Evolutionary conservation across 2,888 invertebrate genomes (phyloP).

Genomic region (Campoplex nolae): DNA sequence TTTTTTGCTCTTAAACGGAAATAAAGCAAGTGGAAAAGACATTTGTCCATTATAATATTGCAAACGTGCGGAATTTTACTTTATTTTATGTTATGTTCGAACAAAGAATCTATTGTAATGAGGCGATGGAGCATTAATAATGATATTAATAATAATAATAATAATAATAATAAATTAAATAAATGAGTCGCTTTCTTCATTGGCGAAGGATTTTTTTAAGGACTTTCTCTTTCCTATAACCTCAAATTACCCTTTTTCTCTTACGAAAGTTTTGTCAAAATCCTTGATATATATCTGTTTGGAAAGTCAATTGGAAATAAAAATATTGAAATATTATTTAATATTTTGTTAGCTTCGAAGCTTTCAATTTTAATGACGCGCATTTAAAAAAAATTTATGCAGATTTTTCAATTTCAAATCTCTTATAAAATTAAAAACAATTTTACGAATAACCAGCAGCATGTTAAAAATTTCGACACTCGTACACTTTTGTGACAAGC

Average conservation of each 20-base stretch:
- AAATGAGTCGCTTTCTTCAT: constrained; percentile 2
- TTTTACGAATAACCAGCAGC: too few relatives aligned
- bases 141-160: constrained; percentile 23
- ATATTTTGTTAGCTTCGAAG: too few relatives aligned
- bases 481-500: neutral
- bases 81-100: constrained; percentile 12
- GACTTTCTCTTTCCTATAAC: neutral
- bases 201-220: neutral
- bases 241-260: neutral
- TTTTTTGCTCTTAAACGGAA: neutral
- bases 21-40: neutral
- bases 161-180: neutral
- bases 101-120: neutral
- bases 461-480: neutral
- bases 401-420: too few relatives aligned
- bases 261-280: too few relatives aligned
- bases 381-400: too few relatives aligned
- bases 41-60: neutral
- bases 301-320: too few relatives aligned
- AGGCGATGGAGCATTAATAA: constrained; percentile 47
- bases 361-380: too few relatives aligned
- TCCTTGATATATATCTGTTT: too few relatives aligned
- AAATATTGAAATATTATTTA: too few relatives aligned
- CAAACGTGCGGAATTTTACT: constrained; percentile 29
- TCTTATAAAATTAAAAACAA: too few relatives aligned